These are phyloP conservation scores for Drosophila infuscata DNA, from an alignment of 2,888 invertebrate genomes.

Conservation along the genomic window DNA sequence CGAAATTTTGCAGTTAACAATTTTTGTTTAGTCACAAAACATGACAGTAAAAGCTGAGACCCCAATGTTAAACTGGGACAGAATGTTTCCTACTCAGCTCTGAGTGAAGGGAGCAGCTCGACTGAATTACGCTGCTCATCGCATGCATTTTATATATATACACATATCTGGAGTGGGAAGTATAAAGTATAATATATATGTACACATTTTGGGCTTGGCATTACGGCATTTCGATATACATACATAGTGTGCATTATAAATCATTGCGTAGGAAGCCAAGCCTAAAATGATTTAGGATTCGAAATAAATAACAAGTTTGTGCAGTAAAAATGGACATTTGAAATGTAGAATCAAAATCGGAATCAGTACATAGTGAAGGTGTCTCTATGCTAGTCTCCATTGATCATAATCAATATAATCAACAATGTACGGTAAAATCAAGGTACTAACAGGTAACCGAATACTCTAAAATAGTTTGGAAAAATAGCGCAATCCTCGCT, in stretches of 20 bases:
- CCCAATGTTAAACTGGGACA: conserved; percentile 37
- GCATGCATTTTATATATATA: not conserved
- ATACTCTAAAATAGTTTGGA: not conserved
- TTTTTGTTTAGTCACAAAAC: conserved; percentile 45
- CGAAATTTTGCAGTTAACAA: conserved; percentile 41
- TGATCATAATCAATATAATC: not conserved
- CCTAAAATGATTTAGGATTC: not conserved
- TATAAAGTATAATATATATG: conserved; percentile 4
- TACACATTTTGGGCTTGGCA: not conserved
- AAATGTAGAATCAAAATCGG: not conserved
- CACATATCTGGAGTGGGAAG: not conserved
- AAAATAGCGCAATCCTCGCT: not conserved
- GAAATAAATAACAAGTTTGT: not conserved
- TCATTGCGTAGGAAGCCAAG: not conserved
- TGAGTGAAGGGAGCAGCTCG: conserved; percentile 9
- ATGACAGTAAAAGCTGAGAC: conserved; percentile 28
- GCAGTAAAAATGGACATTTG: not conserved
- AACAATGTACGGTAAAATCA: not conserved
- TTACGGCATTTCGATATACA: not conserved
- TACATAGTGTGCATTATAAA: not conserved
- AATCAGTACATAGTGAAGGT: not conserved
- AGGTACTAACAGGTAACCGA: not conserved
- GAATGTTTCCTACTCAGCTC: conserved; percentile 33
- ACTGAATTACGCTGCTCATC: conserved; percentile 24
- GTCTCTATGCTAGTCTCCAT: not conserved